Percentiles rank a stretch among this genome's conserved stretches.
Conservation (phyloP, 1,140 invertebrate species). For the Drosophila saltans region DNA sequence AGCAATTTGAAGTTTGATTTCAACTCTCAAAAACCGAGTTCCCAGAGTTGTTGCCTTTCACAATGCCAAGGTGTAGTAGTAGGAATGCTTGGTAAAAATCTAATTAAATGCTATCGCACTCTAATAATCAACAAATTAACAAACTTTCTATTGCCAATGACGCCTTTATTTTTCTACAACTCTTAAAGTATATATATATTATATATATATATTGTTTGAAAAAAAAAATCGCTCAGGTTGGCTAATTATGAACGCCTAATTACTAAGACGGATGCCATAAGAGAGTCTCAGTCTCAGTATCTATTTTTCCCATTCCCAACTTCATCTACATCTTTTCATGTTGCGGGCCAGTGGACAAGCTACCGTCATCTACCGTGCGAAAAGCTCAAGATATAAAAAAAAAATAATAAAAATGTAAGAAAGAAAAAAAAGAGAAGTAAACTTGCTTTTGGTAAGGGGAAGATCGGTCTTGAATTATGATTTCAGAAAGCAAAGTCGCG, state of each 20-base stretch:
- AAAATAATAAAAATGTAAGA: slow-evolving; percentile 25
- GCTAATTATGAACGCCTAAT: slow-evolving; percentile 70
- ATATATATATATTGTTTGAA: slow-evolving; percentile 19
- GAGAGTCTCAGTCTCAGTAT: neutral
- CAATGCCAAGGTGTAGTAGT: slow-evolving; percentile 36
- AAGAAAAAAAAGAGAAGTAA: slow-evolving; percentile 23
- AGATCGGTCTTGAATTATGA: slow-evolving; percentile 59
- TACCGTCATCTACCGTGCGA: slow-evolving; percentile 41
- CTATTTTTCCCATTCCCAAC: slow-evolving; percentile 5
- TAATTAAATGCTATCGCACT: slow-evolving; percentile 76
- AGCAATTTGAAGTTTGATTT: slow-evolving; percentile 14
- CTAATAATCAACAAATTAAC: slow-evolving; percentile 64
- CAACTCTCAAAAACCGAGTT: slow-evolving; percentile 46
- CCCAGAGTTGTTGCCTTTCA: slow-evolving; percentile 49
- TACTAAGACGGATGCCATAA: slow-evolving; percentile 60
- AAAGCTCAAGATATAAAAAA: slow-evolving; percentile 52
- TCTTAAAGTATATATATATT: neutral
- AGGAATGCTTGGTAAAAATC: slow-evolving; percentile 47
- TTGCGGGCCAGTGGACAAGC: slow-evolving; percentile 24
- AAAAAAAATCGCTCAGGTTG: slow-evolving; percentile 63
- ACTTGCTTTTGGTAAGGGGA: slow-evolving; percentile 40
- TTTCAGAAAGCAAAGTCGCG: slow-evolving; percentile 65
- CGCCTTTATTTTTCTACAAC: slow-evolving; percentile 32
- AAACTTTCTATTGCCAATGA: slow-evolving; percentile 66
- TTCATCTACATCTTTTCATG: neutral